Conservation (phyloP, 1,140 invertebrate genomes). For the Aphidius ervi region DNA sequence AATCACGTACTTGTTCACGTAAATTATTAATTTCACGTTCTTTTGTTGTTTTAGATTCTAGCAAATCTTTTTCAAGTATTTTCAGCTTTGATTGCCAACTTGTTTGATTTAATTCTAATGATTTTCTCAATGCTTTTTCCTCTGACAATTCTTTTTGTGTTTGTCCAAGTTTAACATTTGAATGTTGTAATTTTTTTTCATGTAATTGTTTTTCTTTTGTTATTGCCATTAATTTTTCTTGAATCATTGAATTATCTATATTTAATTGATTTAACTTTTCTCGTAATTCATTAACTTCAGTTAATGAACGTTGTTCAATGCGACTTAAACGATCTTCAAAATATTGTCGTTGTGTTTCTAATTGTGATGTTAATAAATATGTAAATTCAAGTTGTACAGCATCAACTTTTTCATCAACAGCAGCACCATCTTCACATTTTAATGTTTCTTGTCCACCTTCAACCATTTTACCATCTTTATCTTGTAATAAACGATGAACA, state of each 20-base stretch:
- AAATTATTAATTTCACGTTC: conserved; percentile 76
- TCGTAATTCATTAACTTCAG: conserved; percentile 54
- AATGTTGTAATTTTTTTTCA: conserved; percentile 63
- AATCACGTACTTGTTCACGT: conserved; percentile 86
- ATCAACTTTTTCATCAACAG: conserved; percentile 83
- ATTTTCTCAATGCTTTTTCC: conserved; percentile 72
- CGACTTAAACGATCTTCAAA: conserved; percentile 81
- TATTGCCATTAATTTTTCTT: conserved; percentile 48
- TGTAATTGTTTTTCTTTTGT: conserved; percentile 63
- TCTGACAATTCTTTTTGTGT: conserved; percentile 68
- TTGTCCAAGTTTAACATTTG: conserved; percentile 57
- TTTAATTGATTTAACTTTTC: conserved; percentile 50
- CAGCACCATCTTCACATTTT: conserved; percentile 44
- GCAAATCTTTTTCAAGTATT: conserved; percentile 61
- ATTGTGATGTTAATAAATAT: conserved; percentile 92
- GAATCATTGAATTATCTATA: conserved; percentile 46
- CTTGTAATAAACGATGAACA: conserved; percentile 93
- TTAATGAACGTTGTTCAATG: conserved; percentile 55
- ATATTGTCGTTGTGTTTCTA: conserved; percentile 89
- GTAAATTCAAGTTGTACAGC: conserved; percentile 94
- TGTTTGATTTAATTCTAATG: conserved; percentile 72
- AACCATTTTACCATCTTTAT: conserved; percentile 97
- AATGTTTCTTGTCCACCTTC: conserved; percentile 54
- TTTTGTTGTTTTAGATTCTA: conserved; percentile 55
- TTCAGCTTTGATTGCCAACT: conserved; percentile 69